Percentiles rank a stretch among this genome's conserved stretches.
phyloP scores from a whole-genome alignment of 2,113 vertebrate genomes.

The Muntiacus muntjak region DNA sequence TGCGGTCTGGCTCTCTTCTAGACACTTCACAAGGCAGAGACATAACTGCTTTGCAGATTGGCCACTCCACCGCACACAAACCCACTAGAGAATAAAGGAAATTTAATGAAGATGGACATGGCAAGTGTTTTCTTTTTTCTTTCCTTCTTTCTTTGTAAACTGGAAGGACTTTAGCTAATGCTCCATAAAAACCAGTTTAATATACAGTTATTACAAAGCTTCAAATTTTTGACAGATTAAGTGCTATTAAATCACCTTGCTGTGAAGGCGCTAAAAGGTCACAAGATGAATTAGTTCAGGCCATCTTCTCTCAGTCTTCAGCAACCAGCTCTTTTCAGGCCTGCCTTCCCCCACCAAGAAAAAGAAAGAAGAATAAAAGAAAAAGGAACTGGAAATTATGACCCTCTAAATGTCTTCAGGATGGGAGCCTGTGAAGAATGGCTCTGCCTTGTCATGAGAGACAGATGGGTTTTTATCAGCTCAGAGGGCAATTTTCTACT shows the following conservation, averaged over 20 bases:
- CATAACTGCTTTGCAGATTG: neutral
- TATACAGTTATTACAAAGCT: constrained; percentile 86
- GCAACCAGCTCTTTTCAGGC: constrained; percentile 63
- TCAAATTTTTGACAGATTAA: constrained; percentile 87
- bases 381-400: constrained; percentile 82
- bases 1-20: neutral
- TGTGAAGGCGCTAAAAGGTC: constrained; percentile 84
- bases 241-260: constrained; percentile 87
- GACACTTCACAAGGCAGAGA: rapidly evolving
- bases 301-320: constrained; percentile 78
- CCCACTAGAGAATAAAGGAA: neutral
- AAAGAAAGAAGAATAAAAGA: constrained; percentile 69
- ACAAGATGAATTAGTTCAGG: constrained; percentile 86
- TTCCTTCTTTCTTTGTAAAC: constrained; percentile 75
- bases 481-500: constrained; percentile 77
- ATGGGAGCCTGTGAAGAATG: constrained; percentile 79
- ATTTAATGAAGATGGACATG: neutral
- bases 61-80: neutral
- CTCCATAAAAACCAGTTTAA: constrained; percentile 82
- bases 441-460: constrained; percentile 76
- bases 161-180: constrained; percentile 81
- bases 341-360: constrained; percentile 30
- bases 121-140: neutral
- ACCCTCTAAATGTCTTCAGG: constrained; percentile 81
- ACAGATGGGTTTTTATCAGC: constrained; percentile 81